phyloP scores from a whole-genome alignment of 2,113 vertebrate species.

The Phaetusa simplex region DNA sequence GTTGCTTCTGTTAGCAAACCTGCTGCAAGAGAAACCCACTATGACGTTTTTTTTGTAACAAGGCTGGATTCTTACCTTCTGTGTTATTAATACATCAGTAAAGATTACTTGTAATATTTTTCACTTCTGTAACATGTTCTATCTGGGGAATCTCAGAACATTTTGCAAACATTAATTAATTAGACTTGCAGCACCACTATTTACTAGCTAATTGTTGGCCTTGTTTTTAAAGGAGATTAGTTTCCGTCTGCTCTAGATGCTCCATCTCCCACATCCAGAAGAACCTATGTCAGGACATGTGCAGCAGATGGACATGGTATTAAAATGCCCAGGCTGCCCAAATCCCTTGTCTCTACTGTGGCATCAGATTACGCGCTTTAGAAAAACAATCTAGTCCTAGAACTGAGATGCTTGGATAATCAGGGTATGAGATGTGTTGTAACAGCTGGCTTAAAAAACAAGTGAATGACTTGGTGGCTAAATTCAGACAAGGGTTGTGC shows the following conservation, averaged over 20 bases:
- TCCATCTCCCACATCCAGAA: neutral
- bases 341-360: neutral
- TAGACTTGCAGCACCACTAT: neutral
- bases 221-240: neutral
- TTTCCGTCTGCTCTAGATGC: neutral
- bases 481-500: neutral
- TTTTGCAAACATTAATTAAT: constrained; percentile 46
- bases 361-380: neutral
- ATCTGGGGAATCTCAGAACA: constrained; percentile 28
- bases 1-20: neutral
- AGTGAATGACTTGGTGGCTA: neutral
- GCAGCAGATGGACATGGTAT: neutral
- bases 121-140: neutral
- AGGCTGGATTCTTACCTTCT: neutral
- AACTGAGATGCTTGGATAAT: neutral
- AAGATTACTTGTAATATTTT: constrained; percentile 14
- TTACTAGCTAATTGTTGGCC: neutral
- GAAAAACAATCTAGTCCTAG: neutral
- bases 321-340: neutral
- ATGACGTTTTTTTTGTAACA: neutral
- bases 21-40: neutral
- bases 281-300: neutral
- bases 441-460: neutral
- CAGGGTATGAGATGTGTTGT: neutral
- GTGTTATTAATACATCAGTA: neutral